Base-by-base conservation (phyloP, 92 coral and sea anemone genomes). In the Zoanthus sansibaricus region DNA sequence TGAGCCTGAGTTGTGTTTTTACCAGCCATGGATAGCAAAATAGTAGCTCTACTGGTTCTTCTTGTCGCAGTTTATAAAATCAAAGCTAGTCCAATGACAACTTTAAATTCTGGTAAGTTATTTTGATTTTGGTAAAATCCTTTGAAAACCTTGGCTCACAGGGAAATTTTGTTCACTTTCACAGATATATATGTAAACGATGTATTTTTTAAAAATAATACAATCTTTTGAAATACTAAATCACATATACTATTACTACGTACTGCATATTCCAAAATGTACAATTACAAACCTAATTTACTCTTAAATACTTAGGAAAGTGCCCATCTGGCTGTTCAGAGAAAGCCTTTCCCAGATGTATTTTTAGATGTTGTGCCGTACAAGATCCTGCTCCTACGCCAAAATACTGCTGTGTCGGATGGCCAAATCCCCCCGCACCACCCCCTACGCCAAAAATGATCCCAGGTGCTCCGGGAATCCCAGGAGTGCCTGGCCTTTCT, bases 331-430 rank as follows among this genome's bases (percentile, higher is more conserved):
- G 20, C 72, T 78, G 83, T 37, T 2, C 51, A 3, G 83, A 78
- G 83, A 78, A 78, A 78, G 83, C 72, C 14, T 78, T 33, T 32
- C 83, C 83, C n/a, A 78, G 83, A 78, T 78, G 83, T 58, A 15
- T 78, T 51, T 78, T 78, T 33, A 78, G 32, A 44, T 78, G 83
- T 51, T 78, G 83, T 59, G 83, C 83, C 16, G 70, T 44, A 42
- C 83, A 78, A 54, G 83, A 78, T 16, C 83, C 83, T 4, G 83
- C 83, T 0, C 83, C 83, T 32, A 47, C 83, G 11, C 83, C 83
- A n/a, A 78, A 78, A n/a, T 78, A 78, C 83, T 78, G 83, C 71
- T 78, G 83, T 37, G 83, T 78, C 71, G 83, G 83, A 9, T 78
- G 83, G 83, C 83, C 83, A 6, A 78, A 78, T 20, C 83, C 83